These are phyloP conservation scores for Eustalomyia histrio DNA, from an alignment of 2,888 invertebrate genomes.

Conservation along the genomic window DNA sequence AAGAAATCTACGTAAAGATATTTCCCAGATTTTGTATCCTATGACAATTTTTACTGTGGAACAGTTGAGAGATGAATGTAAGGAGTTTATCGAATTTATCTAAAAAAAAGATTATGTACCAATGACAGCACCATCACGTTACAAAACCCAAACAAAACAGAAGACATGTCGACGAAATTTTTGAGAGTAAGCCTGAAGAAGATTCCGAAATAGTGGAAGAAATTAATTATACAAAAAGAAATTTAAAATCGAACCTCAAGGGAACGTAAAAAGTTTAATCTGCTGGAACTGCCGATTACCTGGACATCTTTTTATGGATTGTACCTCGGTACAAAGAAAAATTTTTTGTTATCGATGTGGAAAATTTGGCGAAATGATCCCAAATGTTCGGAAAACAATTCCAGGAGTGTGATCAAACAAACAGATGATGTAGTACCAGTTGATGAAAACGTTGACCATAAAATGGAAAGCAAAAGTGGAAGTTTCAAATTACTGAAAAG, in stretches of 20 bases:
- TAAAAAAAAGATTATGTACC: too few relatives aligned
- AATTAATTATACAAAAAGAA: neutral
- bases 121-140: too few relatives aligned
- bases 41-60: neutral
- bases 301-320: conserved; percentile 9
- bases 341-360: too few relatives aligned
- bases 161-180: neutral
- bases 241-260: neutral
- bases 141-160: neutral
- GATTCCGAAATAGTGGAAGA: neutral
- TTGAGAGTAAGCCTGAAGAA: neutral
- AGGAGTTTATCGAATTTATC: conserved; percentile 6
- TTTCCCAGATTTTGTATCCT: conserved; percentile 11
- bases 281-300: neutral
- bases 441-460: too few relatives aligned
- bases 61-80: conserved; percentile 14
- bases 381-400: too few relatives aligned
- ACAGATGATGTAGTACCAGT: too few relatives aligned
- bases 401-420: too few relatives aligned
- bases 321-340: neutral
- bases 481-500: too few relatives aligned
- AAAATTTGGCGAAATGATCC: too few relatives aligned
- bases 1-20: neutral
- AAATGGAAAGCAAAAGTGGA: too few relatives aligned
- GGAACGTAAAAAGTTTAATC: neutral